phyloP scores from a whole-genome alignment of 35 echinoderm and acorn worm genomes.

The Ophiothrix spiculata region DNA sequence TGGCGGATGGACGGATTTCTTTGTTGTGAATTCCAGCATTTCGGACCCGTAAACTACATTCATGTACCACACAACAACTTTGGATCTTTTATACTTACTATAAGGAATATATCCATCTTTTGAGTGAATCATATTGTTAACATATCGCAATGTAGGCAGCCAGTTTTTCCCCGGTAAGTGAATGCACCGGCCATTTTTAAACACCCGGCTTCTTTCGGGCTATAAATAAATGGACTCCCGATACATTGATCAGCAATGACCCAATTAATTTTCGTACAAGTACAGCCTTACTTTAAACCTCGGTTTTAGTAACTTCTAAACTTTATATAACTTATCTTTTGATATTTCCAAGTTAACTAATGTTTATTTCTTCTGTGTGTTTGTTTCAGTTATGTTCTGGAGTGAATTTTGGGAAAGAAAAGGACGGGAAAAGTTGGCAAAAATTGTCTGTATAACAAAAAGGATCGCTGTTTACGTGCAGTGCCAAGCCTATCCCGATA shows the following conservation, averaged over 20 bases:
- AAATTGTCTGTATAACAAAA: neutral
- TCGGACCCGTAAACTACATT: neutral
- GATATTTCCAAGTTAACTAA: neutral
- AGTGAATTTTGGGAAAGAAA: neutral
- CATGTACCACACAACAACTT: neutral
- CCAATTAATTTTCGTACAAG: neutral
- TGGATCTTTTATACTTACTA: neutral
- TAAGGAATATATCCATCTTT: neutral
- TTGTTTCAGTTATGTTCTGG: neutral
- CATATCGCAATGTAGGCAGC: neutral
- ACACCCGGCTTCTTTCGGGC: neutral
- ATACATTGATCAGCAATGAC: constrained; percentile 5
- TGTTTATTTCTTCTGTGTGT: neutral
- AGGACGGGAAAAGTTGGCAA: neutral
- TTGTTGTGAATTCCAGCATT: constrained; percentile 33
- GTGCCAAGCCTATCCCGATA: neutral
- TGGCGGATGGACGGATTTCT: constrained; percentile 24
- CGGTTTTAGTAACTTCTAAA: neutral
- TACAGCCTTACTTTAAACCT: neutral
- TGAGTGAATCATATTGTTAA: neutral
- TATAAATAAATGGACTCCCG: constrained; percentile 9
- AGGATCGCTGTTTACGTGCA: neutral
- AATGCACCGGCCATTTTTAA: neutral
- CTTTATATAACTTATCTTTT: neutral
- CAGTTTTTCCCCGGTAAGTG: neutral